These are phyloP conservation scores for Drosophila equinoxialis DNA, from an alignment of 1,140 invertebrate genomes.

Conservation along the genomic window DNA sequence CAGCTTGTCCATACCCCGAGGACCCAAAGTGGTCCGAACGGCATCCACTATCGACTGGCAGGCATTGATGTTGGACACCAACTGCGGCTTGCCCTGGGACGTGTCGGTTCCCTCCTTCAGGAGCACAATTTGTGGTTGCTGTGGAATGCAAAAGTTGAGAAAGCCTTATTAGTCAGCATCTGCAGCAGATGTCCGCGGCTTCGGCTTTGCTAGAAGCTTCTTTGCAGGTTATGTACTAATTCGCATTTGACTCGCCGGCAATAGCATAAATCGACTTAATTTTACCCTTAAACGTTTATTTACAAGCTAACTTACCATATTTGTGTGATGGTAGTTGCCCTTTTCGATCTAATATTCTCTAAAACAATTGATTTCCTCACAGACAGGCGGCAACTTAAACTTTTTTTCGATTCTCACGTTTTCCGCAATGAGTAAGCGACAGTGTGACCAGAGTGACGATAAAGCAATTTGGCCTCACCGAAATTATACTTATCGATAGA, in stretches of 20 bases:
- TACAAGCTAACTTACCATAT: constrained; percentile 65
- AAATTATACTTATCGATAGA: too few relatives aligned
- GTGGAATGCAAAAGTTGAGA: constrained; percentile 68
- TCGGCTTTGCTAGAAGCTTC: constrained; percentile 72
- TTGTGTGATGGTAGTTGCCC: constrained; percentile 61
- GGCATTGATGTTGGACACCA: constrained; percentile 99
- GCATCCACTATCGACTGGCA: constrained; percentile 98
- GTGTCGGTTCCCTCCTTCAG: constrained; percentile 99
- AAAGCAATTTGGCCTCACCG: too few relatives aligned
- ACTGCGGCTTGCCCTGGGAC: constrained; percentile 97
- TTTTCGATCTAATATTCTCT: constrained; percentile 42
- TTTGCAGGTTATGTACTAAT: constrained; percentile 78
- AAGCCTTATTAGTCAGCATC: constrained; percentile 65
- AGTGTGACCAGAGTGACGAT: background rate
- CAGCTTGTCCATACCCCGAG: constrained; percentile 99
- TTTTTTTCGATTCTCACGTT: constrained; percentile 67
- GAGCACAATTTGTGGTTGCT: constrained; percentile 99
- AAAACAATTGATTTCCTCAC: constrained; percentile 70
- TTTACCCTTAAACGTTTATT: constrained; percentile 27
- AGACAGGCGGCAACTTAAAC: constrained; percentile 69
- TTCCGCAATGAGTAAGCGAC: constrained; percentile 70
- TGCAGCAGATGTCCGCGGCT: constrained; percentile 47
- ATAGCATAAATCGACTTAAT: background rate
- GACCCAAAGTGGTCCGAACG: constrained; percentile 97
- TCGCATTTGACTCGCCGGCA: constrained; percentile 43